These are phyloP conservation scores for Microctenopoma stevenorrisi DNA, from an alignment of 2,797 vertebrate genomes.

Conservation along the genomic window DNA sequence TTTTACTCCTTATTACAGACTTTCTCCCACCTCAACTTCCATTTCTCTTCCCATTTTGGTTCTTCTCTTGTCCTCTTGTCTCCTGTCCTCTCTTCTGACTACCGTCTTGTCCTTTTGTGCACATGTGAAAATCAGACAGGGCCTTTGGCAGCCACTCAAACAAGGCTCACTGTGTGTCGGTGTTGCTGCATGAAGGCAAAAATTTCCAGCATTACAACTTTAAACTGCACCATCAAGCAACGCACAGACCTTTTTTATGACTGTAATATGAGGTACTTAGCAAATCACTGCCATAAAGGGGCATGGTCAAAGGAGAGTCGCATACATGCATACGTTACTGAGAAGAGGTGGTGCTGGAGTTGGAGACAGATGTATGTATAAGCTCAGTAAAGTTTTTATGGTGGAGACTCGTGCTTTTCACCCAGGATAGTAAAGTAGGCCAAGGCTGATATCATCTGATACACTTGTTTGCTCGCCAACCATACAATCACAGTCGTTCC, in stretches of 20 bases:
- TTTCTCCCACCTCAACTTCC: slow-evolving; percentile 61
- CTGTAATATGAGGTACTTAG: slow-evolving; percentile 75
- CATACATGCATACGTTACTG: slow-evolving; percentile 19
- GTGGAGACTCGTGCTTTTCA: slow-evolving; percentile 51
- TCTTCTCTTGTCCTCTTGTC: slow-evolving; percentile 49
- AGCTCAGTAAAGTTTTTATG: slow-evolving; percentile 64
- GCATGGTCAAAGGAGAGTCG: slow-evolving; percentile 25
- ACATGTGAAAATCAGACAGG: slow-evolving; percentile 60
- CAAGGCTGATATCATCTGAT: slow-evolving; percentile 80
- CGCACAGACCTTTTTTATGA: slow-evolving; percentile 73
- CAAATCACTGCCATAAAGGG: slow-evolving; percentile 73
- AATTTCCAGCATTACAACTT: slow-evolving; percentile 78
- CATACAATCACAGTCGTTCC: slow-evolving; percentile 71
- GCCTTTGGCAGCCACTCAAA: slow-evolving; percentile 68
- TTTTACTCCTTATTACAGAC: slow-evolving; percentile 67
- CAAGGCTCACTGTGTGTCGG: slow-evolving; percentile 30
- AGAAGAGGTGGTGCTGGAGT: slow-evolving; percentile 24
- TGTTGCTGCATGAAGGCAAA: slow-evolving; percentile 42
- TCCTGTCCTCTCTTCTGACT: slow-evolving; percentile 38
- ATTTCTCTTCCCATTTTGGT: slow-evolving; percentile 55
- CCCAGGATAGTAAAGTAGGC: slow-evolving; percentile 74
- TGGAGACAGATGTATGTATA: slow-evolving; percentile 51
- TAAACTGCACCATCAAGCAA: slow-evolving; percentile 76
- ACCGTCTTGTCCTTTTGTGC: slow-evolving; percentile 58
- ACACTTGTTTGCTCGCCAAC: slow-evolving; percentile 79